These are phyloP conservation scores for Amiota communis DNA, from an alignment of 2,888 invertebrate species.

Conservation along the genomic window DNA sequence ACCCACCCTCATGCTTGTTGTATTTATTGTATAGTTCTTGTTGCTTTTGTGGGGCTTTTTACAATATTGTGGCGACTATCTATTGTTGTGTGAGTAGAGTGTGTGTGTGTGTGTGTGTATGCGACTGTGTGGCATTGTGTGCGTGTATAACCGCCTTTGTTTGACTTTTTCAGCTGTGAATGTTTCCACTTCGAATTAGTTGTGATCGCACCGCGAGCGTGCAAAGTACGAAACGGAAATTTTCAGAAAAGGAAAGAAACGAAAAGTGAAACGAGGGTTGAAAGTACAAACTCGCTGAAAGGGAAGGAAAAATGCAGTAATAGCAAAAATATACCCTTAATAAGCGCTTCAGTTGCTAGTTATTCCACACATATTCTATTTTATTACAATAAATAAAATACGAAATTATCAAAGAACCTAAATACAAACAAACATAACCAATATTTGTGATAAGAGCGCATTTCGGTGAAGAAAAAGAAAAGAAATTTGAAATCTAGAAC, in stretches of 20 bases:
- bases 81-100: too few relatives aligned
- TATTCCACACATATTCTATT: not conserved
- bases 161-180: constrained; percentile 50
- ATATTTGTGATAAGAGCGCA: constrained; percentile 15
- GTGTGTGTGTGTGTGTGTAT: too few relatives aligned
- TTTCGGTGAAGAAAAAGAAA: not conserved
- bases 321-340: constrained; percentile 22
- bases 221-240: constrained; percentile 51
- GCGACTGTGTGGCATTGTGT: not conserved
- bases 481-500: not conserved
- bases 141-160: constrained; percentile 37
- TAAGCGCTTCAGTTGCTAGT: constrained; percentile 4
- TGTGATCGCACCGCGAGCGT: constrained; percentile 66
- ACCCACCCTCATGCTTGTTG: too few relatives aligned
- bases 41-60: too few relatives aligned
- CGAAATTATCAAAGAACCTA: not conserved
- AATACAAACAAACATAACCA: not conserved
- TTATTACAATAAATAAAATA: not conserved
- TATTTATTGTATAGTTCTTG: too few relatives aligned
- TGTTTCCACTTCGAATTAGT: constrained; percentile 56
- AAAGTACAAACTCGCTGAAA: constrained; percentile 39
- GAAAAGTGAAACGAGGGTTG: constrained; percentile 48
- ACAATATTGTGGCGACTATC: too few relatives aligned
- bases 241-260: constrained; percentile 32
- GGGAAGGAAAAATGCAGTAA: constrained; percentile 18